Conservation (phyloP, 2,113 vertebrate genomes). For the Xenus cinereus region DNA sequence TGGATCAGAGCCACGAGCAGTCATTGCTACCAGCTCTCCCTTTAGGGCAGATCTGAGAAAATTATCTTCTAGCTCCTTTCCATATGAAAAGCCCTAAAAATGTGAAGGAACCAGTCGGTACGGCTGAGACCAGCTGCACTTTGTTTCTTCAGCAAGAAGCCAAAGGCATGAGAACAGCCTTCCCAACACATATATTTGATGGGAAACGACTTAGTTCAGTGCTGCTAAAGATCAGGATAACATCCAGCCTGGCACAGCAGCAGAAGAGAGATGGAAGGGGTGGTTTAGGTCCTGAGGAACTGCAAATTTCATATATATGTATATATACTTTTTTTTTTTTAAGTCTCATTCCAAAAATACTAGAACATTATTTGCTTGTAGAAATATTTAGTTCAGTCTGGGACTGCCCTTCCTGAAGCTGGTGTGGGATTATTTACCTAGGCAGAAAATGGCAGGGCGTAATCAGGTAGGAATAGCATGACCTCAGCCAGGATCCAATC, state of each 20-base stretch:
- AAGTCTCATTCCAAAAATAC: background rate
- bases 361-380: background rate
- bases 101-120: background rate
- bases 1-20: background rate
- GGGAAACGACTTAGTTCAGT: background rate
- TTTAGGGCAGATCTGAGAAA: background rate
- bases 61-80: background rate
- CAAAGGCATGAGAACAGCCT: background rate
- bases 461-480: background rate
- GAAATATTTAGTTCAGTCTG: background rate
- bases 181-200: background rate
- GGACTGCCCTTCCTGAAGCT: background rate
- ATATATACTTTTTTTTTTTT: background rate
- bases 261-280: fast-evolving
- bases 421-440: background rate
- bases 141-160: background rate
- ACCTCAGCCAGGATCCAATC: background rate
- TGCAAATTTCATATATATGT: background rate
- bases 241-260: background rate
- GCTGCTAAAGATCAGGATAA: background rate
- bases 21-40: background rate
- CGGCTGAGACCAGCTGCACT: background rate
- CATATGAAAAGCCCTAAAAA: background rate
- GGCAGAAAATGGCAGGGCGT: background rate
- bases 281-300: background rate